Evolutionary conservation across 2,888 invertebrate species (phyloP).

Genomic region (Tryphoninae sp.): DNA sequence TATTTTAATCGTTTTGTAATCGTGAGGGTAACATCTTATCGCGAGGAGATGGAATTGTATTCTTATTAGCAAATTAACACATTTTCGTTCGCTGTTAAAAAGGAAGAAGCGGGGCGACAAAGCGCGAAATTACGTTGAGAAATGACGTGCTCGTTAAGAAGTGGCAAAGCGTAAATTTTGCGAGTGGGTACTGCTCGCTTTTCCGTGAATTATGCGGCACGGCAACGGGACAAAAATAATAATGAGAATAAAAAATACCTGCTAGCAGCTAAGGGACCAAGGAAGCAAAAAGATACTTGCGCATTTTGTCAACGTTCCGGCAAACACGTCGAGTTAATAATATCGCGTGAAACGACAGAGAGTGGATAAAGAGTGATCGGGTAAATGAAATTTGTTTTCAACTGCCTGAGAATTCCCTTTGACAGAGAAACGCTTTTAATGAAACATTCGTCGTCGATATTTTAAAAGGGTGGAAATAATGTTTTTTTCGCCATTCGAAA

Average conservation of each 20-base stretch:
- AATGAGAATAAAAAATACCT: not conserved
- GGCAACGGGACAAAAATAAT: not conserved
- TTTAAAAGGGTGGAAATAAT: no score
- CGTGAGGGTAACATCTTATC: no score
- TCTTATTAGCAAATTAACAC: no score
- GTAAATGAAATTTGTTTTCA: no score
- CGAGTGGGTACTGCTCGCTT: not conserved
- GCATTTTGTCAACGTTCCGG: not conserved
- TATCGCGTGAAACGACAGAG: not conserved
- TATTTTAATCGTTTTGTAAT: no score
- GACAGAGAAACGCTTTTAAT: no score
- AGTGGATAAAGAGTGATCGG: no score
- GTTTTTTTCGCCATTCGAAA: no score
- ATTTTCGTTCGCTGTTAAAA: not conserved
- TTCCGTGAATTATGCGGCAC: not conserved
- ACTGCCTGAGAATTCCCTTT: no score
- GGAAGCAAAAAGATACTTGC: not conserved
- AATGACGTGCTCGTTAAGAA: not conserved
- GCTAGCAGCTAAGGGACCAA: not conserved
- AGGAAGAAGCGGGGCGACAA: not conserved
- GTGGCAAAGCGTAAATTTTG: constrained; percentile 4
- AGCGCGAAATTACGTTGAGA: not conserved
- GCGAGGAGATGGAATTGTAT: no score
- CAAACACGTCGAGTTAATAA: not conserved
- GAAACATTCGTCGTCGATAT: no score